phyloP scores from a whole-genome alignment of 2,797 vertebrate genomes.

The Paedocypris micromegethes region DNA sequence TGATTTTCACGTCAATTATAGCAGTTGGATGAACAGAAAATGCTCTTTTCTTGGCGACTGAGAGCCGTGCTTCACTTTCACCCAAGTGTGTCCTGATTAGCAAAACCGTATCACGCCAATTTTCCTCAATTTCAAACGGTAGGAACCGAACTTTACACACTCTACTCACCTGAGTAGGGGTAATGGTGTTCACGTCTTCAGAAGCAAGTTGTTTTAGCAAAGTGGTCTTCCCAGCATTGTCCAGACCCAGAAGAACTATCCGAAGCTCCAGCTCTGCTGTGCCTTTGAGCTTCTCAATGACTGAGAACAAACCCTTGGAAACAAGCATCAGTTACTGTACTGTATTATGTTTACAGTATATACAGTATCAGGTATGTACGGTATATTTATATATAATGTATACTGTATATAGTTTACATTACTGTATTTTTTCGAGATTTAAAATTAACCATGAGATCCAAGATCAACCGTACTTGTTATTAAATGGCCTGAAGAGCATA shows the following conservation, averaged over 20 bases:
- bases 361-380: too few relatives aligned
- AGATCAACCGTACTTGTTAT: too few relatives aligned
- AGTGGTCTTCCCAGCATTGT: constrained; percentile 87
- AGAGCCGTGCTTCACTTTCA: constrained; percentile 9
- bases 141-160: too few relatives aligned
- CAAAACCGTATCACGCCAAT: constrained; percentile 2
- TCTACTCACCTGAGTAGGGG: constrained; percentile 77
- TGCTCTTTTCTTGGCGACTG: constrained; percentile 8
- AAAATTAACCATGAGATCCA: neutral
- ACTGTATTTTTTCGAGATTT: neutral
- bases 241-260: constrained; percentile 83
- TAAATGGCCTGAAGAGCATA: too few relatives aligned
- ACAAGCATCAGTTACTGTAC: neutral
- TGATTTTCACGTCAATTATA: neutral
- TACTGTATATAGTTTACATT: neutral
- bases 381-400: too few relatives aligned
- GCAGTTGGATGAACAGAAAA: constrained; percentile 5
- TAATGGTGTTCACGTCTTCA: constrained; percentile 83
- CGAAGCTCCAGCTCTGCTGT: constrained; percentile 76
- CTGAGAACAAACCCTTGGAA: constrained; percentile 80
- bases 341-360: too few relatives aligned
- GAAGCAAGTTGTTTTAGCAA: constrained; percentile 79
- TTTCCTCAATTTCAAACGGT: too few relatives aligned
- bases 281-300: constrained; percentile 81
- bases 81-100: constrained; percentile 11